phyloP scores from a whole-genome alignment of 2,888 invertebrate genomes.

The Anagyrus pseudococci region DNA sequence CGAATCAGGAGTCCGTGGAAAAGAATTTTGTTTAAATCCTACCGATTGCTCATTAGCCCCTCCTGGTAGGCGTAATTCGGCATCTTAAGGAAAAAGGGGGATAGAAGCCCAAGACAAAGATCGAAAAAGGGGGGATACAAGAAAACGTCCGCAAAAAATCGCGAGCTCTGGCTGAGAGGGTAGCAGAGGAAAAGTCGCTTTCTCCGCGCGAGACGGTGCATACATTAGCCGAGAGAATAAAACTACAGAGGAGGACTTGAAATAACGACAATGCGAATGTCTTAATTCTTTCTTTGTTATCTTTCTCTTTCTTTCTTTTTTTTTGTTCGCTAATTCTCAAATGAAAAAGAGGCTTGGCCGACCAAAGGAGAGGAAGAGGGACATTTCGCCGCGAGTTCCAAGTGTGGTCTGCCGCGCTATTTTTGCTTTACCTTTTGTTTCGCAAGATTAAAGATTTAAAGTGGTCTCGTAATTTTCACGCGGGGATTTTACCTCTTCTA shows the following conservation, averaged over 20 bases:
- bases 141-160: too few species aligned
- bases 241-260: not conserved
- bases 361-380: slow-evolving; percentile 28
- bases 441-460: slow-evolving; percentile 54
- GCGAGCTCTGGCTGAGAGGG: too few species aligned
- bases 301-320: too few species aligned
- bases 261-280: slow-evolving; percentile 40
- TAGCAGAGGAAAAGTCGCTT: too few species aligned
- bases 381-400: slow-evolving; percentile 11
- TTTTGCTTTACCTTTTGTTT: slow-evolving; percentile 44
- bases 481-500: not conserved
- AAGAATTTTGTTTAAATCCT: not conserved
- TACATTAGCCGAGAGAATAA: slow-evolving; percentile 45
- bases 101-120: not conserved
- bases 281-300: slow-evolving; percentile 56
- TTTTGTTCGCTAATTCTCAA: slow-evolving; percentile 51
- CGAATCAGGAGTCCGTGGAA: not conserved
- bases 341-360: slow-evolving; percentile 31
- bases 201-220: slow-evolving; percentile 41
- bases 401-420: not conserved
- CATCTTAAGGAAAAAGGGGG: slow-evolving; percentile 26
- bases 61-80: slow-evolving; percentile 31
- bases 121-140: too few species aligned
- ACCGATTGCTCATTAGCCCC: slow-evolving; percentile 33
- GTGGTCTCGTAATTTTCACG: slow-evolving; percentile 41